Evolutionary conservation across 64 coral and sea anemone species (phyloP), one percentile per base, ranked within the genome.

Genomic region (Pachyseris speciosa): DNA sequence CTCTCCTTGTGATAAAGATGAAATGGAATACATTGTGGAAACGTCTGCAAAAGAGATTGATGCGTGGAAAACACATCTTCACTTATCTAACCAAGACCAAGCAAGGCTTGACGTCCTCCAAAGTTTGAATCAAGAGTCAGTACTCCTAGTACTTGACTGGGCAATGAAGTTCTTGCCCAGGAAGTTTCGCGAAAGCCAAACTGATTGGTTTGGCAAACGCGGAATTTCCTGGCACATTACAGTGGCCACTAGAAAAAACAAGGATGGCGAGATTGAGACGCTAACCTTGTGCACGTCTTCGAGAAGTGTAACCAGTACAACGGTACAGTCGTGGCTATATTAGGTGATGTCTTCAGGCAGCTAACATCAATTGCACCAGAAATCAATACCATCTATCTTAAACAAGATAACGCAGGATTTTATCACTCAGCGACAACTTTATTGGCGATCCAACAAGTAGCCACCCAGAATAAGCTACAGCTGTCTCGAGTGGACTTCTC

Each of bases 191-290:
- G 84, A 87, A 59, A 72, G 38, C 48, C 68, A 87, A 59, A 33
- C 57, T 51, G 84, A 87, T 57, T 87, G 84, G 84, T 87, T 87
- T 73, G 84, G 40, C 27, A 87, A 87, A 53, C 42, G 84, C 8
- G 84, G 84, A 36, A 87, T 87, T 55, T 72, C 66, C 31, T 87
- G 84, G 67, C 84, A 87, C 37, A 12, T 72, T 36, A 52, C 67
- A 36, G 67, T 87, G 44, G 85, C 85, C 47, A 73, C 31, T 30
- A 87, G 67, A 67, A 72, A 74, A 74, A n/a, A 22, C 11, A 41
- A 53, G 50, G 50, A 84, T n/a, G 37, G 45, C 30, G 20, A 73
- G 29, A 72, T 37, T 73, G 24, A 87, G 47, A 73, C 25, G 85
- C 19, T 74, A 55, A 73, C 67, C 30, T 74, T 72, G 85, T 61